These are phyloP conservation scores for Electrona antarctica DNA, from an alignment of 2,113 vertebrate species.

Conservation along the genomic window DNA sequence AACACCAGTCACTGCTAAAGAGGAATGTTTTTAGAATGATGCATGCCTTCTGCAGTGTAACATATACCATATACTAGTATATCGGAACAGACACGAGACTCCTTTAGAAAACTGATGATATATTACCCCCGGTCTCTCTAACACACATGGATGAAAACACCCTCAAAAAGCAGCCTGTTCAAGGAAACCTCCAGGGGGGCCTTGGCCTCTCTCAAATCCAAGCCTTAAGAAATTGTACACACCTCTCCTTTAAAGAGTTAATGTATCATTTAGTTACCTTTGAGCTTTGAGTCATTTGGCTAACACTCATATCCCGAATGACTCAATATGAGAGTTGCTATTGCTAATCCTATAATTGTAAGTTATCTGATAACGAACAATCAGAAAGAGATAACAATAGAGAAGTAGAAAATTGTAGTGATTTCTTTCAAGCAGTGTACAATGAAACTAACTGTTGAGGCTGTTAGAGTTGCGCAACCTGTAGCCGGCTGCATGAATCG, in stretches of 20 bases:
- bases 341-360: slow-evolving; percentile 8
- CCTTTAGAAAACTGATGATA: slow-evolving; percentile 14
- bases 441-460: too few relatives aligned
- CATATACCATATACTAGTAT: slow-evolving; percentile 24
- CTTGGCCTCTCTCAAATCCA: not conserved
- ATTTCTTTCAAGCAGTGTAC: too few relatives aligned
- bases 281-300: slow-evolving; percentile 25
- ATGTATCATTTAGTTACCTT: slow-evolving; percentile 32
- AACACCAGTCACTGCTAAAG: slow-evolving; percentile 18
- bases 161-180: slow-evolving; percentile 1
- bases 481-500: too few relatives aligned
- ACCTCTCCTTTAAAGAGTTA: too few relatives aligned
- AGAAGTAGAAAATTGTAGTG: too few relatives aligned
- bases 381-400: too few relatives aligned
- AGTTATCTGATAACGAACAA: not conserved
- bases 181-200: not conserved
- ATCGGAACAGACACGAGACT: slow-evolving; percentile 22
- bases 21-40: slow-evolving; percentile 11
- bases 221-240: too few relatives aligned
- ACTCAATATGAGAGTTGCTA: slow-evolving; percentile 2
- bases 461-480: too few relatives aligned
- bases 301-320: not conserved
- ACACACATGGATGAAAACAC: slow-evolving; percentile 16
- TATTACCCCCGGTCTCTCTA: slow-evolving; percentile 9
- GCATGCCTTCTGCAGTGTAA: slow-evolving; percentile 40